Base-by-base conservation (phyloP, 2,888 invertebrate genomes). In the Metellina segmentata region DNA sequence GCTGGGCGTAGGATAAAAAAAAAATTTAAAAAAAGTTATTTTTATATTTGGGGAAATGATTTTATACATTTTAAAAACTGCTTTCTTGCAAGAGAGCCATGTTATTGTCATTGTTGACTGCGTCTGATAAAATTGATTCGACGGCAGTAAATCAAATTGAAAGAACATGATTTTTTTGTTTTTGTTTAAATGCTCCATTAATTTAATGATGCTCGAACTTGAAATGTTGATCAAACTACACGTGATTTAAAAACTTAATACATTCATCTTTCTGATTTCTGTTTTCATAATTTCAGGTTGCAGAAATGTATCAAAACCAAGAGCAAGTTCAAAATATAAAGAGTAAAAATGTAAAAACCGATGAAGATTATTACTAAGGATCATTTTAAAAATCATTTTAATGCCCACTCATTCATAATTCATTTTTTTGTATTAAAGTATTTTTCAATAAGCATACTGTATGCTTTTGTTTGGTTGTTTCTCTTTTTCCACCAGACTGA, bases 301-400 rank as follows among this genome's bases (percentile, higher is more conserved):
- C 98, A 0, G 96, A 97, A 70, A 96, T 99, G 97, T 99, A 99
- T 95, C 96, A 96, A 5, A 97, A 96, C 94, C 99, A 99, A 95
- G 98, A 99, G 94, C 98, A 98, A 95, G 97, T 99, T 81, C 95
- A 95, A 93, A 95, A 95, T 93, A 94, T 94, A 92, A 93, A 93
- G 8, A 94, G 94, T 61, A 81, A 93, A 5, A 71, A 83, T 7
- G 93, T 93, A 6, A 94, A 93, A 53, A 93, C 94, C 13, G 94
- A 94, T 49, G 92, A 92, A 72, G 94, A 94, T 49, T 94, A 94
- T 91, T 94, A 94, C 93, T 94, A 81, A 93, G 4, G 34, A 1
- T 34, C 34, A 34, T 34, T 34, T 34, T 34, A 34, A 34, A 34
- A 34, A 34, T 34, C 34, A 34, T 34, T 34, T 34, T 34, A 34